A percentile compares a stretch with the other conserved stretches of the same genome.
phyloP scores from a whole-genome alignment of 2,113 vertebrate species.

The Tetraodon nigroviridis region DNA sequence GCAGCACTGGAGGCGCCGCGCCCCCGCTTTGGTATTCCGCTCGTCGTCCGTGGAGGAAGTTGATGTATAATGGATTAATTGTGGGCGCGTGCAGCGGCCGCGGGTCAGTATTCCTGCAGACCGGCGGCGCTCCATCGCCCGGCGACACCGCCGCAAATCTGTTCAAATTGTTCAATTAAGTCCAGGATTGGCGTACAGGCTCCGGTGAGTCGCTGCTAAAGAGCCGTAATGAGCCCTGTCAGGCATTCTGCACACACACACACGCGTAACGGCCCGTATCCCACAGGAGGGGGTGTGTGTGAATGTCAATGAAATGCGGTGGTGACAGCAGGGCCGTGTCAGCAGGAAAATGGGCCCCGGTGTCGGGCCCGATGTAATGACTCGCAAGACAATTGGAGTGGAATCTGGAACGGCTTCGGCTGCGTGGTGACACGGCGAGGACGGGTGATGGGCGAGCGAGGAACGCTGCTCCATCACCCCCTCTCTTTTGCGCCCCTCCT shows the following conservation, averaged over 20 bases:
- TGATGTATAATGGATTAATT: slow-evolving; percentile 75
- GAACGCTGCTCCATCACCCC: neutral
- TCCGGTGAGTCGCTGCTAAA: slow-evolving; percentile 36
- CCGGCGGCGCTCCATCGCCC: slow-evolving; percentile 43
- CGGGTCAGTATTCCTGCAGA: slow-evolving; percentile 61
- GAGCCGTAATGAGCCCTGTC: slow-evolving; percentile 14
- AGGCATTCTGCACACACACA: slow-evolving; percentile 20
- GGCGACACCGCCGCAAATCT: slow-evolving; percentile 38
- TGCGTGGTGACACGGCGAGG: slow-evolving; percentile 52
- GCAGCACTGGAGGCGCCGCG: slow-evolving; percentile 3
- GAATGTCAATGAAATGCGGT: slow-evolving; percentile 61
- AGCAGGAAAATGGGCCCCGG: slow-evolving; percentile 51
- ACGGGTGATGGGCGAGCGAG: slow-evolving; percentile 21
- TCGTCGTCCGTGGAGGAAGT: slow-evolving; percentile 57
- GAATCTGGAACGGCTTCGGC: slow-evolving; percentile 48
- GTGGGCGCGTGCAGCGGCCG: slow-evolving; percentile 59
- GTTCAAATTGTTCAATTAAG: slow-evolving; percentile 52
- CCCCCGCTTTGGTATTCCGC: slow-evolving; percentile 55
- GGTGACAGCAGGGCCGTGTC: slow-evolving; percentile 57
- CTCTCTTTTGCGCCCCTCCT: slow-evolving; percentile 13
- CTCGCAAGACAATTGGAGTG: slow-evolving; percentile 58
- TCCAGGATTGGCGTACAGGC: slow-evolving; percentile 32
- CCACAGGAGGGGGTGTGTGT: slow-evolving; percentile 55
- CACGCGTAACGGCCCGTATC: slow-evolving; percentile 15
- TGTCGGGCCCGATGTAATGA: slow-evolving; percentile 58